These are phyloP conservation scores for Emydocephalus ijimae DNA, from an alignment of 2,113 vertebrate species.

Conservation along the genomic window DNA sequence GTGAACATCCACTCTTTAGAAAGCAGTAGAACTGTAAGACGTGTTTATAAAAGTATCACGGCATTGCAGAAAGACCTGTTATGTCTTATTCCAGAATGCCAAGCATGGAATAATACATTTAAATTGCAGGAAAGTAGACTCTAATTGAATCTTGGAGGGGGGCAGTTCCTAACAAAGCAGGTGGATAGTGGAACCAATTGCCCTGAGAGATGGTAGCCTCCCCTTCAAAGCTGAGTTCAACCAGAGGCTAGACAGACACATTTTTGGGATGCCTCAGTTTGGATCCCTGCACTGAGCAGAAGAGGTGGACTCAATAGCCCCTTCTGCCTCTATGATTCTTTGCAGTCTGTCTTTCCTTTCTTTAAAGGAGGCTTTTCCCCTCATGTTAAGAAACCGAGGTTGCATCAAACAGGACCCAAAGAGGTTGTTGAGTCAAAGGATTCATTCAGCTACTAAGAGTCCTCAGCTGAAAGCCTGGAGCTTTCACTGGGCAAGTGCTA, in stretches of 20 bases:
- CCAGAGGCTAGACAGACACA: neutral
- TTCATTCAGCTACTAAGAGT: conserved; percentile 38
- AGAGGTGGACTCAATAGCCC: neutral
- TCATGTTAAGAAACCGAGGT: conserved; percentile 10
- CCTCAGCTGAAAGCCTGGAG: neutral
- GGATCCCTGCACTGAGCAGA: neutral
- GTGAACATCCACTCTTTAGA: neutral
- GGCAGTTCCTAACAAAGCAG: neutral
- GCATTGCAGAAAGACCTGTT: neutral
- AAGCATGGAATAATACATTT: neutral
- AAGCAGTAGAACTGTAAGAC: neutral
- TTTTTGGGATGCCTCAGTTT: neutral
- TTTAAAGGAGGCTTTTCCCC: neutral
- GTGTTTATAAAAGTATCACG: neutral
- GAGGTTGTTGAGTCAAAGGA: conserved; percentile 59
- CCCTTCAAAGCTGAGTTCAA: neutral
- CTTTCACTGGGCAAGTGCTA: neutral
- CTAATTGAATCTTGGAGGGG: neutral
- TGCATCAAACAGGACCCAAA: conserved; percentile 28
- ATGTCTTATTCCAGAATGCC: neutral
- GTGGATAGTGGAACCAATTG: neutral
- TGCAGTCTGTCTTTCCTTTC: neutral
- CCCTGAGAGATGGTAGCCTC: neutral
- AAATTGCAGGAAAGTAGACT: neutral
- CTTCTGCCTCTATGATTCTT: neutral